Percentiles rank a stretch among this genome's conserved stretches.
phyloP scores from a whole-genome alignment of 2,113 vertebrate genomes.

The Glaucidium brasilianum region DNA sequence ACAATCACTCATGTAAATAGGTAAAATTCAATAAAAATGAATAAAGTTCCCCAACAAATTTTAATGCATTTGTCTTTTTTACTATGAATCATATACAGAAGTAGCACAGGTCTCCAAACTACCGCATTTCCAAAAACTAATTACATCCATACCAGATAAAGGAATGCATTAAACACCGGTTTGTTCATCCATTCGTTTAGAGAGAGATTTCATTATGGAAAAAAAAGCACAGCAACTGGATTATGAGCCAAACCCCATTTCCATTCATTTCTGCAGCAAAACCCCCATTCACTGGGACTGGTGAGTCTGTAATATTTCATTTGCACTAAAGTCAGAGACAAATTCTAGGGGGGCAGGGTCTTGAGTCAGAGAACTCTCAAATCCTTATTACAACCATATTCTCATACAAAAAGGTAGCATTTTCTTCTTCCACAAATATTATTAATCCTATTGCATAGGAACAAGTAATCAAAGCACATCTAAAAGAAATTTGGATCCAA shows the following conservation, averaged over 20 bases:
- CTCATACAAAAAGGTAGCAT: rapidly evolving
- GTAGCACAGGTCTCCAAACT: neutral
- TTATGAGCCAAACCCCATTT: neutral
- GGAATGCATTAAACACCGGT: neutral
- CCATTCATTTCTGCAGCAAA: neutral
- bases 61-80: constrained; percentile 18
- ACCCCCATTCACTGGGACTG: neutral
- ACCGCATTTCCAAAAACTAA: neutral
- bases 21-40: constrained; percentile 25
- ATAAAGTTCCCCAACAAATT: neutral
- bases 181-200: neutral
- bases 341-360: neutral
- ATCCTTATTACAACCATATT: neutral
- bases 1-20: neutral
- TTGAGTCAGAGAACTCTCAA: neutral
- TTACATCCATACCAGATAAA: constrained; percentile 13
- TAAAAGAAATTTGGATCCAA: neutral
- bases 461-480: neutral
- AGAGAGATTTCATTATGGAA: neutral
- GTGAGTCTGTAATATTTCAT: neutral
- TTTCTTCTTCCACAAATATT: neutral
- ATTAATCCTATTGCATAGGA: neutral
- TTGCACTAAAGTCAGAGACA: neutral
- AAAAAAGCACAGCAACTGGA: neutral
- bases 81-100: neutral